Evolutionary conservation across 64 coral and sea anemone species (phyloP), one percentile per base, ranked within the genome.

Genomic region (Pachyseris speciosa): DNA sequence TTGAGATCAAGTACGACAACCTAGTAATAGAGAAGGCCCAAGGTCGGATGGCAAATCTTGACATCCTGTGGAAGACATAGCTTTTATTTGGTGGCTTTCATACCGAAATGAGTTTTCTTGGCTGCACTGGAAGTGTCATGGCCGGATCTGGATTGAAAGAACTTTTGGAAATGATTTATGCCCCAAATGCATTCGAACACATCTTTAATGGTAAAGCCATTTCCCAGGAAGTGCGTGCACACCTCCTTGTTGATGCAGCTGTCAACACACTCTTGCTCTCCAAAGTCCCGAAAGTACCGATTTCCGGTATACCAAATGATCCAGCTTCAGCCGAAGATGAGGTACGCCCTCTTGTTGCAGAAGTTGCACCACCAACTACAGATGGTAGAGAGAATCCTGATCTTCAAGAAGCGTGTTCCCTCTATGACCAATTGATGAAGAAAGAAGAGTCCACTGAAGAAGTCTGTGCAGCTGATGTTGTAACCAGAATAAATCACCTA

Each of bases 131-230:
- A 9, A 51, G 19, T 51, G 9, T 51, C 49, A 51, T 51, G 49
- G 49, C 49, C 9, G 49, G 49, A 51, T 51, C 49, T 51, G 49
- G 49, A 51, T 51, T 51, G n/a, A 69, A 52, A 73, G 71, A 78
- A 44, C 22, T 89, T 24, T 44, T 89, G 37, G 73, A 90, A 34
- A 16, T 79, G 37, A 65, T 90, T 19, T 90, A 79, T 37, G 87
- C 87, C 9, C 48, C 47, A 41, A 90, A 90, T 66, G 52, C 87
- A 27, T 20, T 90, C 19, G 38, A 65, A 9, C 60, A 90, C 34
- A 90, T 90, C 20, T 49, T 90, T 7, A 64, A 25, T 32, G 74
- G 74, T 9, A 90, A 90, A 28, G 73, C 74, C 9, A 48, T 80
- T 9, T 20, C 74, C 7, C 33, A 60, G 10, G 87, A 73, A 22